A percentile compares a stretch with the other conserved stretches of the same genome.
Conservation (phyloP, 2,888 invertebrate genomes). For the Seira sanloemensis region DNA sequence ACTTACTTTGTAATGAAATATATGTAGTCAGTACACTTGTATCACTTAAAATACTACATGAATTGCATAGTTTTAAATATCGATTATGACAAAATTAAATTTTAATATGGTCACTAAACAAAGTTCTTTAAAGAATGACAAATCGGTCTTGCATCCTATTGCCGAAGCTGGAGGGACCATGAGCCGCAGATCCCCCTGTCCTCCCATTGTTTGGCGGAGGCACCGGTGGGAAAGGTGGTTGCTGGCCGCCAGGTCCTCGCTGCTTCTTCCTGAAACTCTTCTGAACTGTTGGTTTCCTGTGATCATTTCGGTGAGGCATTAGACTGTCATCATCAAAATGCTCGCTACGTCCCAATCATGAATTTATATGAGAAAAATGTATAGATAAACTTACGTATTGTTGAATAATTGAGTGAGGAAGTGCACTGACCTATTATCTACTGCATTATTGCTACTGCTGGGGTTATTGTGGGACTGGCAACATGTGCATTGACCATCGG, state of each 20-base stretch:
- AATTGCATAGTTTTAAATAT: not conserved
- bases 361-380: slow-evolving; percentile 20
- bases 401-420: slow-evolving; percentile 23
- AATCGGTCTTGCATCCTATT: slow-evolving; percentile 59
- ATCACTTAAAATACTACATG: too few relatives aligned
- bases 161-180: slow-evolving; percentile 49
- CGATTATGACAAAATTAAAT: not conserved
- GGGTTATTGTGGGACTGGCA: slow-evolving; percentile 70
- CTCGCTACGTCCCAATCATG: slow-evolving; percentile 56
- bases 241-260: slow-evolving; percentile 34
- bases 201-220: slow-evolving; percentile 54
- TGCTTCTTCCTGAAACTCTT: slow-evolving; percentile 66
- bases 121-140: slow-evolving; percentile 57
- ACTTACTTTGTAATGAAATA: too few relatives aligned
- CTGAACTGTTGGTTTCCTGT: slow-evolving; percentile 51
- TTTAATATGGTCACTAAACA: slow-evolving; percentile 50
- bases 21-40: too few relatives aligned
- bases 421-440: slow-evolving; percentile 42
- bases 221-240: slow-evolving; percentile 64
- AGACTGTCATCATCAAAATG: slow-evolving; percentile 72
- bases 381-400: slow-evolving; percentile 28
- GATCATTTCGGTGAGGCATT: slow-evolving; percentile 67
- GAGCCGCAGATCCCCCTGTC: slow-evolving; percentile 40
- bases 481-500: slow-evolving; percentile 72
- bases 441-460: slow-evolving; percentile 42